A percentile compares a stretch with the other conserved stretches of the same genome.
These are phyloP conservation scores for Spilogale gracilis DNA, from an alignment of 2,113 vertebrate species.

Conservation along the genomic window DNA sequence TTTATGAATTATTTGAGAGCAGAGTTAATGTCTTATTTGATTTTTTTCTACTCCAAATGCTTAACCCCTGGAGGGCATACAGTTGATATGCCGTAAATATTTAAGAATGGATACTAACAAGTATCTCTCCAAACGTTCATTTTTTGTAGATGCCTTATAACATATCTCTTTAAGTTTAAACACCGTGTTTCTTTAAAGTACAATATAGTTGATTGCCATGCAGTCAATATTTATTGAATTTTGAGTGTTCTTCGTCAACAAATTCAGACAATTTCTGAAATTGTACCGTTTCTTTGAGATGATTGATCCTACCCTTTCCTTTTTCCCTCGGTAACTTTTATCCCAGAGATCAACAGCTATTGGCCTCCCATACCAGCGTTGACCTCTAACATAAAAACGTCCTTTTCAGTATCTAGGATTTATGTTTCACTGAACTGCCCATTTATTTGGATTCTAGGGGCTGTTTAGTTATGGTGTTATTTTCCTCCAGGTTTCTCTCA, in stretches of 20 bases:
- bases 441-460: slow-evolving; percentile 58
- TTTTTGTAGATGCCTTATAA: slow-evolving; percentile 63
- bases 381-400: neutral
- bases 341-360: slow-evolving; percentile 40
- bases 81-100: slow-evolving; percentile 50
- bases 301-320: neutral
- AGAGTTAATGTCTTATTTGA: slow-evolving; percentile 32
- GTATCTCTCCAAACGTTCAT: neutral
- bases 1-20: slow-evolving; percentile 31
- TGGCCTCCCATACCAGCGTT: neutral
- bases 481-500: slow-evolving; percentile 65
- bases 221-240: slow-evolving; percentile 33
- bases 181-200: slow-evolving; percentile 50
- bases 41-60: slow-evolving; percentile 17
- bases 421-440: slow-evolving; percentile 9
- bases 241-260: slow-evolving; percentile 8
- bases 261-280: slow-evolving; percentile 59
- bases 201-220: neutral
- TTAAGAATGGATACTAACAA: slow-evolving; percentile 35
- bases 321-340: slow-evolving; percentile 53
- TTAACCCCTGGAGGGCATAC: neutral
- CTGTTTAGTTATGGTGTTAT: slow-evolving; percentile 34
- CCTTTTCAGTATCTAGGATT: slow-evolving; percentile 23
- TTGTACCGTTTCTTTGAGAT: slow-evolving; percentile 34
- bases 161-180: slow-evolving; percentile 49